Base-by-base conservation (phyloP, 2,113 vertebrate species). In the Panthera tigris region DNA sequence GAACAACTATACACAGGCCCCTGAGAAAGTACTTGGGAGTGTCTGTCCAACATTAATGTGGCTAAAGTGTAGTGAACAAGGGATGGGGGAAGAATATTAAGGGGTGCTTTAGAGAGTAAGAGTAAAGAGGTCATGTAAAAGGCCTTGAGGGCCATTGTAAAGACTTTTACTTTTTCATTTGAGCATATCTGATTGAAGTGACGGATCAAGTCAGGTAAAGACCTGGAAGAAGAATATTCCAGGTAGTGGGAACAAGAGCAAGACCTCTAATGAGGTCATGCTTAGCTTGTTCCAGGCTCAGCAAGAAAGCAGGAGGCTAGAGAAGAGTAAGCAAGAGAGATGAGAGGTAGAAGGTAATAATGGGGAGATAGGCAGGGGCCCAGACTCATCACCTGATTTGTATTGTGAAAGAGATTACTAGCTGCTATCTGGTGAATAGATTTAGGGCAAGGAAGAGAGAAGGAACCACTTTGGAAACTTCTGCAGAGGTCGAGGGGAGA, bases 371-470 rank as follows among this genome's bases (percentile, higher is more conserved):
- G 29, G 14, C 50, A 52, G 41, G 33, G 55, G 41, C 31, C 25
- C 45, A 52, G 39, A 94, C 23, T 48, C 39, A 23, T 73, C 31
- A 50, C 63, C 33, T 93, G 79, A 36, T 41, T 90, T 85, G 45
- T 85, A 25, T 89, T 95, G 61, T 93, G 80, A 5, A 90, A 94
- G 89, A 91, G 31, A 63, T 96, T 45, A 2, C 18, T 95, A 81
- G 36, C 13, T 93, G 11, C 19, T 89, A 4, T 74, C 21, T 80
- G 19, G 48, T 90, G n/a, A 89, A 76, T 39, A 91, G 29, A 82
- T 85, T 83, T 63, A 93, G 55, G 57, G 15, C 18, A 65, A 63
- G 25, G 45, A 25, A 86, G 7, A 12, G 66, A 94, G 61, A 91
- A 73, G 27, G 57, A 92, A 83, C 36, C 21, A 66, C 18, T 71